phyloP scores from a whole-genome alignment of 2,888 invertebrate species.

The Pristionchus arcanus region DNA sequence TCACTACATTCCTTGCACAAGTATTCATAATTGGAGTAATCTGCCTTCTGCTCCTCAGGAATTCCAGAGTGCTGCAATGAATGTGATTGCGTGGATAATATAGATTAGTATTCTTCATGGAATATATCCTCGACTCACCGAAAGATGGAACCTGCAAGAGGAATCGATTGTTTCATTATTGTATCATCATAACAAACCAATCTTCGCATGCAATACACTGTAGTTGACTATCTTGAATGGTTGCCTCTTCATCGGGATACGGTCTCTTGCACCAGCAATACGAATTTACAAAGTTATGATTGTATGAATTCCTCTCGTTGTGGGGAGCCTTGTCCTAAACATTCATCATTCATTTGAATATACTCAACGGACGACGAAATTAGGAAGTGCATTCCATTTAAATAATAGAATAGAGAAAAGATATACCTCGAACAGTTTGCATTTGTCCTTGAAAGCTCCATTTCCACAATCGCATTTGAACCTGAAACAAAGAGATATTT shows the following conservation, averaged over 20 bases:
- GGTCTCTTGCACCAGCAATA: slow-evolving; percentile 94
- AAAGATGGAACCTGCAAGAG: slow-evolving; percentile 85
- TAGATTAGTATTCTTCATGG: background rate
- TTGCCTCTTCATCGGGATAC: slow-evolving; percentile 91
- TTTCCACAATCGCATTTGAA: slow-evolving; percentile 76
- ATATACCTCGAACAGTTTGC: slow-evolving; percentile 73
- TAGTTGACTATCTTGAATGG: slow-evolving; percentile 88
- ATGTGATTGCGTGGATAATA: background rate
- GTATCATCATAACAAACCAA: slow-evolving; percentile 83
- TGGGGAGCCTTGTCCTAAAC: slow-evolving; percentile 82
- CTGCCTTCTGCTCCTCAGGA: background rate
- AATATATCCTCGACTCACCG: slow-evolving; percentile 81
- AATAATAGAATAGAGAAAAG: background rate
- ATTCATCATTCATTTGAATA: background rate
- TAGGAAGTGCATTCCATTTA: background rate
- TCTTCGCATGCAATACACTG: slow-evolving; percentile 98
- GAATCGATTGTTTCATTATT: too few species aligned
- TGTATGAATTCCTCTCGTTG: slow-evolving; percentile 86
- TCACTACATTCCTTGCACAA: slow-evolving; percentile 59
- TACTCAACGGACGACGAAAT: background rate
- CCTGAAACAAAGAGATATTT: slow-evolving; percentile 27
- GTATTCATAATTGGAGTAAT: slow-evolving; percentile 58
- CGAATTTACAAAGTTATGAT: slow-evolving; percentile 90
- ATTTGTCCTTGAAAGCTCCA: slow-evolving; percentile 84
- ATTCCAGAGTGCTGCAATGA: slow-evolving; percentile 52